phyloP scores from a whole-genome alignment of 2,888 invertebrate species.

The Chymomyza procnemis region DNA sequence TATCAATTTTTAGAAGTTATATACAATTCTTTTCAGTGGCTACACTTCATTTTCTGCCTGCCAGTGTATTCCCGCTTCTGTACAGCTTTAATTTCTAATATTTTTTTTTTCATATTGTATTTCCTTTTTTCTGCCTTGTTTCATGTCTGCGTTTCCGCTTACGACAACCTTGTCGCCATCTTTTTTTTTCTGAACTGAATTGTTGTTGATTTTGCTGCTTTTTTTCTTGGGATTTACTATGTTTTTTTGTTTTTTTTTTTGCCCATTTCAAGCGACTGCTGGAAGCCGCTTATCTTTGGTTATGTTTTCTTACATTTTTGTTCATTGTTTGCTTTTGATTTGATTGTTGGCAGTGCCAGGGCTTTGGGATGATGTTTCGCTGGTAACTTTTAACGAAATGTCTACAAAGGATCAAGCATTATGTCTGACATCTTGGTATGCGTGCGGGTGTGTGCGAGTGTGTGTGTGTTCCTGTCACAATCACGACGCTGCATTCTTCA shows the following conservation, averaged over 20 bases:
- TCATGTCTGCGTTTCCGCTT: constrained; percentile 65
- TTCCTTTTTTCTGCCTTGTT: constrained; percentile 40
- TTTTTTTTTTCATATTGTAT: no score
- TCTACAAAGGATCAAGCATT: constrained; percentile 71
- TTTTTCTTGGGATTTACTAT: constrained; percentile 28
- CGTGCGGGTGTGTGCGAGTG: not conserved
- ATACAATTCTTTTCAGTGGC: no score
- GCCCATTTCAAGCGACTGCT: not conserved
- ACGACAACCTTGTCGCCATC: constrained; percentile 41
- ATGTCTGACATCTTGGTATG: constrained; percentile 25
- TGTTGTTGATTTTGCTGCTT: constrained; percentile 29
- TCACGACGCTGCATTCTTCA: constrained; percentile 4
- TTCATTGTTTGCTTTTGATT: constrained; percentile 72
- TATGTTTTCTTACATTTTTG: constrained; percentile 73
- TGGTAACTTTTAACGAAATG: constrained; percentile 72
- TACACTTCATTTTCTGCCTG: no score
- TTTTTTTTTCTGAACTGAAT: constrained; percentile 11
- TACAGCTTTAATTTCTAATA: constrained; percentile 4
- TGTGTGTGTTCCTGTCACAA: constrained; percentile 3
- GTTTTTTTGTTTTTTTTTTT: constrained; percentile 62
- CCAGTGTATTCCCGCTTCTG: not conserved
- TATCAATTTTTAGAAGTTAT: no score
- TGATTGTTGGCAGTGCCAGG: constrained; percentile 66
- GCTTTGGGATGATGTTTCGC: constrained; percentile 1
- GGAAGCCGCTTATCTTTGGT: constrained; percentile 72